phyloP scores from a whole-genome alignment of 1,140 invertebrate species.

The Lordiphosa collinella region DNA sequence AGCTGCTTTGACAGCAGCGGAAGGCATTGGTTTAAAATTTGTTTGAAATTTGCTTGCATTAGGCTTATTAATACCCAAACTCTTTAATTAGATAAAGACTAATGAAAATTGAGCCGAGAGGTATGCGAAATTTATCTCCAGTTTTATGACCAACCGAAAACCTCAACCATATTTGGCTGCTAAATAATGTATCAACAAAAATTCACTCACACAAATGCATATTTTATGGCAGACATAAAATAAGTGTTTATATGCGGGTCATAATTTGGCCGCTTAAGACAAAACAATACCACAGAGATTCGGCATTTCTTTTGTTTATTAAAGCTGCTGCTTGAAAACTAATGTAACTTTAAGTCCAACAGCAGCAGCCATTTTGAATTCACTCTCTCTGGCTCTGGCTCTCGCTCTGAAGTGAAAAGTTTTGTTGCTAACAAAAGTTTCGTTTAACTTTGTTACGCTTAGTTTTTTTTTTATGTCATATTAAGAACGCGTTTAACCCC shows the following conservation, averaged over 20 bases:
- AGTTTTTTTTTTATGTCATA: slow-evolving; percentile 56
- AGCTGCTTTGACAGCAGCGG: too few relatives aligned
- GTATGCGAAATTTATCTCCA: too few relatives aligned
- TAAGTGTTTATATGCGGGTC: slow-evolving; percentile 30
- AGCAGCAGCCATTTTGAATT: slow-evolving; percentile 39
- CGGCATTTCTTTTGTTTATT: too few relatives aligned
- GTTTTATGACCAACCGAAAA: too few relatives aligned
- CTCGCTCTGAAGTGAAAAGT: slow-evolving; percentile 32
- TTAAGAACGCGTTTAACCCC: slow-evolving; percentile 70
- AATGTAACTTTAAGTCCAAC: slow-evolving; percentile 12
- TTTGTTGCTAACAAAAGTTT: slow-evolving; percentile 58
- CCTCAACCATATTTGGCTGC: too few relatives aligned
- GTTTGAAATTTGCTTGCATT: too few relatives aligned
- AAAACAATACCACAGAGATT: slow-evolving; percentile 14
- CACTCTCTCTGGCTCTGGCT: background rate
- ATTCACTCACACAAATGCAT: slow-evolving; percentile 26
- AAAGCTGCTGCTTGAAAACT: too few relatives aligned
- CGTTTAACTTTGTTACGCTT: slow-evolving; percentile 71
- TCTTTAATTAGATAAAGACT: too few relatives aligned
- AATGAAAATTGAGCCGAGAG: too few relatives aligned
- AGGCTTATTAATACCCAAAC: too few relatives aligned
- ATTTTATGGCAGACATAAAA: slow-evolving; percentile 38
- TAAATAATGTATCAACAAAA: slow-evolving; percentile 25
- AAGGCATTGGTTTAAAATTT: too few relatives aligned
- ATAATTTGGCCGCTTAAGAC: slow-evolving; percentile 29